A percentile compares a stretch with the other conserved stretches of the same genome.
Conservation (phyloP, 2,888 invertebrate genomes). For the Ceramica pisi region DNA sequence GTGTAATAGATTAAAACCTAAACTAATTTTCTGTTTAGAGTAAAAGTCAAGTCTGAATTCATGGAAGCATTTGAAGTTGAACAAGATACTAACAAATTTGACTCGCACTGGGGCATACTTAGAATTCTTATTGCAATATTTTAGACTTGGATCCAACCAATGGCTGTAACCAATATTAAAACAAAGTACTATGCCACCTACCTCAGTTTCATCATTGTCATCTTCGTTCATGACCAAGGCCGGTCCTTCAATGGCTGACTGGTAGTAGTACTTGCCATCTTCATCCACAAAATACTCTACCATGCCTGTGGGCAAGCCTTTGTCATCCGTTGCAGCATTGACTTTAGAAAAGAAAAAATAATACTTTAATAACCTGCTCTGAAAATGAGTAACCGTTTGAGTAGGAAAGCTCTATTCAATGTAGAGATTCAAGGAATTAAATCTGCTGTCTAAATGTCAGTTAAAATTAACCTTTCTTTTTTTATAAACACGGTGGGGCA, state of each 20-base stretch:
- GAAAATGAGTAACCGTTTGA: neutral
- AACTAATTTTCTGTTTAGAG: too few species aligned
- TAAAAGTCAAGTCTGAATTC: too few species aligned
- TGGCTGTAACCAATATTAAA: too few species aligned
- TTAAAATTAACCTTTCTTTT: too few species aligned
- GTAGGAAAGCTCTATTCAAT: neutral
- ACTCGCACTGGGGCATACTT: too few species aligned
- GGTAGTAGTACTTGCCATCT: slow-evolving; percentile 95
- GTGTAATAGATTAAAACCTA: too few species aligned
- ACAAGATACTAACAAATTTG: too few species aligned
- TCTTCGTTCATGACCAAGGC: slow-evolving; percentile 90
- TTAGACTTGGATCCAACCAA: too few species aligned
- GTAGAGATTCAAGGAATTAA: neutral
- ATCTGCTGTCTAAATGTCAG: neutral
- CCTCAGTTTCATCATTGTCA: slow-evolving; percentile 75
- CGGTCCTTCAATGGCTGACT: slow-evolving; percentile 92
- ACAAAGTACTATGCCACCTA: slow-evolving; percentile 41
- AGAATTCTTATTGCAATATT: too few species aligned
- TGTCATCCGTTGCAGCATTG: slow-evolving; percentile 68
- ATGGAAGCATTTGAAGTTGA: too few species aligned
- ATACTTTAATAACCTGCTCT: neutral
- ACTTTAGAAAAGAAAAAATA: slow-evolving; percentile 31
- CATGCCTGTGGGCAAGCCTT: slow-evolving; percentile 65
- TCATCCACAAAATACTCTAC: slow-evolving; percentile 96
- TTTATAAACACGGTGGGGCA: too few species aligned